These are phyloP conservation scores for Thysanoteuthis rhombus DNA, from an alignment of 2,888 invertebrate species.

Conservation along the genomic window DNA sequence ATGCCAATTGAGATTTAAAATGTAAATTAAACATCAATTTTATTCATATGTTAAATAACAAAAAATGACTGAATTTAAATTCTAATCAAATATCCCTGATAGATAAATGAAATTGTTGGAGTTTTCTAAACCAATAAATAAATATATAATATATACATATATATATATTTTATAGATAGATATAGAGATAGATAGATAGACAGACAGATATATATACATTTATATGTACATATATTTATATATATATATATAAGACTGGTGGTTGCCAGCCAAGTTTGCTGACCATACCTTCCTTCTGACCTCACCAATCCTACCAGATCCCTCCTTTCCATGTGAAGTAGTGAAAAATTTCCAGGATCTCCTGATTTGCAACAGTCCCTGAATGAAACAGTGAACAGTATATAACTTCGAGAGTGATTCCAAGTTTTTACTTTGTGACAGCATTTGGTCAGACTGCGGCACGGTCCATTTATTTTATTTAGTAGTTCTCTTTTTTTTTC, in stretches of 20 bases:
- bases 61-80: not conserved
- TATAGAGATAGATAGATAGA: not conserved
- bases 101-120: not conserved
- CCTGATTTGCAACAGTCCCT: not conserved
- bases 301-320: slow-evolving; percentile 12
- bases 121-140: not conserved
- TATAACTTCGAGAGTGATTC: not conserved
- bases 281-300: slow-evolving; percentile 12
- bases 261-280: not conserved
- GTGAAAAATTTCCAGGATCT: slow-evolving; percentile 12
- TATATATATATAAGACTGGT: not conserved
- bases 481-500: not conserved
- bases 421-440: not conserved
- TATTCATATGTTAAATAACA: no score
- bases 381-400: slow-evolving; percentile 12
- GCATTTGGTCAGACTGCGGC: not conserved
- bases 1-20: no score
- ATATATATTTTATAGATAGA: no score
- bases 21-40: no score
- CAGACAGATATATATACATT: not conserved
- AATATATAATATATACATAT: not conserved
- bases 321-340: not conserved
- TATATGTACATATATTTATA: not conserved
- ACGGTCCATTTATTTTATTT: not conserved
- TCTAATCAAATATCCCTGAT: not conserved